Evolutionary conservation across 2,888 invertebrate genomes (phyloP).

Genomic region (Drepanosiphum platanoidis): DNA sequence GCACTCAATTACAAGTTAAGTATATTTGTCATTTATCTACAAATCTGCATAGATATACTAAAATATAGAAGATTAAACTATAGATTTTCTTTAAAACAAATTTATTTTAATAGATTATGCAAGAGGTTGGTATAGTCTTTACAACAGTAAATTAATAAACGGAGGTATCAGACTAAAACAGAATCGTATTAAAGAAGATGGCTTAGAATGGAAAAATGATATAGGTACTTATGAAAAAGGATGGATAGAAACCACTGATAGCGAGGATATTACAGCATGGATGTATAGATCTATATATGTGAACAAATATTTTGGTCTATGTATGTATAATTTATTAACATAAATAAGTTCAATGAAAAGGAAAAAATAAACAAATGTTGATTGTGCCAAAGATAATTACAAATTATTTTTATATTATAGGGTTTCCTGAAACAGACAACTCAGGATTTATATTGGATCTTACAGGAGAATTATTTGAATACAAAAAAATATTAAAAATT

Average conservation of each 20-base stretch:
- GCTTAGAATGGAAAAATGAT: slow-evolving; percentile 14
- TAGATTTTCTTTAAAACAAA: background rate
- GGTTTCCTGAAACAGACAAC: background rate
- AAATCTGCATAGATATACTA: no score
- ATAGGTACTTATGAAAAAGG: background rate
- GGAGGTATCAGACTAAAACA: slow-evolving; percentile 33
- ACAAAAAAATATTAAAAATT: background rate
- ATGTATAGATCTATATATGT: background rate
- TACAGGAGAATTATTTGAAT: background rate
- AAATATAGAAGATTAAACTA: no score
- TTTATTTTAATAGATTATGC: background rate
- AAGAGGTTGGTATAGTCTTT: slow-evolving; percentile 21
- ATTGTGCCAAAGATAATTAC: background rate
- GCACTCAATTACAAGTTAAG: background rate
- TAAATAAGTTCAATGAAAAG: background rate
- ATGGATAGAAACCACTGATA: slow-evolving; percentile 10
- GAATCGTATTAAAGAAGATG: background rate
- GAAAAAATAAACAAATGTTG: no score
- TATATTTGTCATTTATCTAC: no score
- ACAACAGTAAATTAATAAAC: slow-evolving; percentile 43
- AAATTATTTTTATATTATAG: slow-evolving; percentile 6
- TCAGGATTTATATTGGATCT: slow-evolving; percentile 39
- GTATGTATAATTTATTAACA: background rate
- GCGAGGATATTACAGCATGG: background rate
- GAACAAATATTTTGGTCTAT: slow-evolving; percentile 24